Evolutionary conservation across 2,113 vertebrate species (phyloP).

Genomic region (Catharus minimus): DNA sequence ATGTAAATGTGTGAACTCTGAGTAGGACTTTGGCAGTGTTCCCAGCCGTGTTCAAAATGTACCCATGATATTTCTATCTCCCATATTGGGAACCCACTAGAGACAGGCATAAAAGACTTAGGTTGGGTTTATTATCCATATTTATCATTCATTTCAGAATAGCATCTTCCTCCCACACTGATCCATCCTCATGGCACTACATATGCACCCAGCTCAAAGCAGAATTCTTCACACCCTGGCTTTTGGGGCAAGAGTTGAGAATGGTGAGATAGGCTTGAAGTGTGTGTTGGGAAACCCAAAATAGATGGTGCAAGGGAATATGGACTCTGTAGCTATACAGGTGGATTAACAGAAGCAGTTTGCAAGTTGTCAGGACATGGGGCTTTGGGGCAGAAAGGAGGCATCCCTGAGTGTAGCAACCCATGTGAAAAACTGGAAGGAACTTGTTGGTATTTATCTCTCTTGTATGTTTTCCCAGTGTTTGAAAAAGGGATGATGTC

Average conservation of each 20-base stretch:
- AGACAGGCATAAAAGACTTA: constrained; percentile 48
- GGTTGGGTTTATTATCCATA: constrained; percentile 54
- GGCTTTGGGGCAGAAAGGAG: neutral
- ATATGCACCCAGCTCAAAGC: constrained; percentile 12
- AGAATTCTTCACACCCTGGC: constrained; percentile 32
- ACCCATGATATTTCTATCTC: constrained; percentile 65
- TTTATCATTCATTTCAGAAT: constrained; percentile 62
- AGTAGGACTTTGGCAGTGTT: constrained; percentile 59
- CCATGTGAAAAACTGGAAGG: neutral
- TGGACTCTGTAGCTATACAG: neutral
- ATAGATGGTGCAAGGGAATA: constrained; percentile 19
- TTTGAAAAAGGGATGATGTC: neutral
- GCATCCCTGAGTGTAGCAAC: neutral
- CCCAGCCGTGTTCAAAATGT: constrained; percentile 61
- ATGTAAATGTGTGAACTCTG: constrained; percentile 65
- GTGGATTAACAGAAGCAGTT: neutral
- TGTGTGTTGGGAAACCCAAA: constrained; percentile 1
- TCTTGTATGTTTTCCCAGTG: neutral
- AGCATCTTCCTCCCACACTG: constrained; percentile 49
- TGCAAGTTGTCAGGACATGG: neutral
- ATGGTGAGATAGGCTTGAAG: neutral
- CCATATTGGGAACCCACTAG: constrained; percentile 46
- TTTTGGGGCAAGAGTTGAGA: constrained; percentile 45
- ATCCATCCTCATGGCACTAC: neutral
- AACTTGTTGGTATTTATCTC: neutral